Evolutionary conservation across 2,113 vertebrate species (phyloP), one percentile per base, ranked within the genome.

Genomic region (Atrichornis clamosus): DNA sequence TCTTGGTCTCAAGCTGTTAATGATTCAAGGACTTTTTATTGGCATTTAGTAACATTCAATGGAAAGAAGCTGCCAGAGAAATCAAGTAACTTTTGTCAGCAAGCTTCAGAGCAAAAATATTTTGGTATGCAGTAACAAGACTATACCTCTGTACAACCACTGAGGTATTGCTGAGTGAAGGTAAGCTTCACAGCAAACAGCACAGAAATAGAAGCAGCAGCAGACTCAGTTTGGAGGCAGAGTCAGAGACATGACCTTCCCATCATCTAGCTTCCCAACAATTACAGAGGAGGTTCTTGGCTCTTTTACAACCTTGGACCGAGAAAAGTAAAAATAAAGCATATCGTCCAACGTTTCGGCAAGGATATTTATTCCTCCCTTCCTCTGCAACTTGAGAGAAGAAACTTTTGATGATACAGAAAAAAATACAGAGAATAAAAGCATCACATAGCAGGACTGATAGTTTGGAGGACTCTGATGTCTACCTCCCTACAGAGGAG

Each of bases 61-160:
- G 53, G 37, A 79, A 16, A 89, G 67, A 76, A 91, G n/a, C 59
- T 90, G 88, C n/a, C 75, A 90, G 20, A 86, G 83, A 55, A 94
- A 95, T 86, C 58, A 92, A 73, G 70, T 28, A 63, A 76, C 49
- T 93, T 93, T n/a, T 88, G 88, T 76, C 73, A 89, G 79, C 37
- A 90, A 76, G 82, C 86, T 73, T 95, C 94, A 90, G 74, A 96
- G 74, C 10, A 64, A 63, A 78, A 89, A 64, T 82, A 92, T 95
- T 95, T 92, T 93, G 56, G 81, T 87, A 82, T 58, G 74, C 75
- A 86, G 68, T 47, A 93, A 69, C 81, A 95, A 85, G 27, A 52
- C 46, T 37, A n/a, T 72, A 76, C 70, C 83, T 91, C 46, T 85
- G 39, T 59, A 83, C 55, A 85, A 63, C 47, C 78, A 74, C 30